Conservation (phyloP, 2,113 vertebrate genomes). For the Mungos mungo region DNA sequence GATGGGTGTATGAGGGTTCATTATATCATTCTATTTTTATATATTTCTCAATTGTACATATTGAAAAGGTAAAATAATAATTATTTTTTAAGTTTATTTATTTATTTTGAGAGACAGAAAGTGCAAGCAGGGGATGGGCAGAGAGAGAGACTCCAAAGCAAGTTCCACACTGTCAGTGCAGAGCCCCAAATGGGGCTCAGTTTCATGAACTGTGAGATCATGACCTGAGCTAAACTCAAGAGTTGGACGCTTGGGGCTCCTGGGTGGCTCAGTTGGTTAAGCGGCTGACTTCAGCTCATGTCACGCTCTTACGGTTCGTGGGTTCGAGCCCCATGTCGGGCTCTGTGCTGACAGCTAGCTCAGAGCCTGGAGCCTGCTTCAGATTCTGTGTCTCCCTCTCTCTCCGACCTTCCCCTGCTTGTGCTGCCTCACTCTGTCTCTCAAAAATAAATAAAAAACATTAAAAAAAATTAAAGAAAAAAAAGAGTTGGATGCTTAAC, state of each 20-base stretch:
- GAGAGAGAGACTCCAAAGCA: neutral
- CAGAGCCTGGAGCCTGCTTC: too few species aligned
- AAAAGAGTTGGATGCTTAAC: neutral
- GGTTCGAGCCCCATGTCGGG: too few species aligned
- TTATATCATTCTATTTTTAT: neutral
- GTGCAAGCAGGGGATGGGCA: neutral
- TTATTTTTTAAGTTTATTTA: neutral
- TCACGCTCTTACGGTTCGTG: too few species aligned
- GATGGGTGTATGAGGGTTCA: neutral
- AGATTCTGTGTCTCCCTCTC: too few species aligned
- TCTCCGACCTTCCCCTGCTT: too few species aligned
- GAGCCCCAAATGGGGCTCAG: neutral
- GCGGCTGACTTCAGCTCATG: too few species aligned
- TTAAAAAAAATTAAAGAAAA: too few species aligned
- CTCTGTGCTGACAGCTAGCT: too few species aligned
- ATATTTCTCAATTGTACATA: neutral
- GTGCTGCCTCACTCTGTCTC: too few species aligned
- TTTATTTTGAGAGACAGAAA: neutral
- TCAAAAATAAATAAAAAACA: too few species aligned
- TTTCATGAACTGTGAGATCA: neutral
- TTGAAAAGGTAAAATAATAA: conserved; percentile 1
- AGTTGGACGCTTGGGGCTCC: neutral
- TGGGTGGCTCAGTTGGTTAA: too few species aligned
- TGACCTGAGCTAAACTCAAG: neutral
- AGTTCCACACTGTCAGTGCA: neutral